Conservation (phyloP, 2,797 vertebrate genomes). For the Neosilurus mollespiculum region DNA sequence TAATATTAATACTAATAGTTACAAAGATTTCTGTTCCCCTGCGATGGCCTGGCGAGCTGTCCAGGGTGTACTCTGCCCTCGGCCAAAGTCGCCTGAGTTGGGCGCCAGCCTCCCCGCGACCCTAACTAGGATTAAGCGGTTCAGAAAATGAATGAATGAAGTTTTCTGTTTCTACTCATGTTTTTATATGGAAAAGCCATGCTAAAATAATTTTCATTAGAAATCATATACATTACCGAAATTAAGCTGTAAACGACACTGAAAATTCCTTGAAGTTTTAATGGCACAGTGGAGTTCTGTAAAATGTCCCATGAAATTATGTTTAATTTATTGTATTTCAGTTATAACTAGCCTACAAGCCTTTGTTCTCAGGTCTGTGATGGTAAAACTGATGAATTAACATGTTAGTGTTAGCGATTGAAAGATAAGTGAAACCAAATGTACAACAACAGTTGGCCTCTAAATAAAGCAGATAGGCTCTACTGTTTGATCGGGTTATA, state of each 20-base stretch:
- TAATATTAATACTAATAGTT: too few species aligned
- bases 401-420: neutral
- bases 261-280: neutral
- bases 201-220: neutral
- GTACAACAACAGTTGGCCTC: neutral
- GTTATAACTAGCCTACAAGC: neutral
- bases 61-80: too few species aligned
- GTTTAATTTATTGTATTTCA: neutral
- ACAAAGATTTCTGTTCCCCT: too few species aligned
- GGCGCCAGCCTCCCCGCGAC: too few species aligned
- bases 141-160: too few species aligned
- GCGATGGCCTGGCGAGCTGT: too few species aligned
- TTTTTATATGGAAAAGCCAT: neutral
- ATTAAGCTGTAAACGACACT: neutral
- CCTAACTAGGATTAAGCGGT: too few species aligned
- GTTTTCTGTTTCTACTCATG: neutral
- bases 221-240: neutral
- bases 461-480: constrained; percentile 21
- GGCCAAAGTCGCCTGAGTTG: too few species aligned
- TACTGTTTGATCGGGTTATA: constrained; percentile 24
- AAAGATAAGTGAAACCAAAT: constrained; percentile 20
- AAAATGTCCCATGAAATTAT: neutral
- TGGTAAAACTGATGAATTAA: neutral
- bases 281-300: neutral
- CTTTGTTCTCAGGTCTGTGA: neutral